Base-by-base conservation (phyloP, 2,888 invertebrate species). In the Brenthis hecate region DNA sequence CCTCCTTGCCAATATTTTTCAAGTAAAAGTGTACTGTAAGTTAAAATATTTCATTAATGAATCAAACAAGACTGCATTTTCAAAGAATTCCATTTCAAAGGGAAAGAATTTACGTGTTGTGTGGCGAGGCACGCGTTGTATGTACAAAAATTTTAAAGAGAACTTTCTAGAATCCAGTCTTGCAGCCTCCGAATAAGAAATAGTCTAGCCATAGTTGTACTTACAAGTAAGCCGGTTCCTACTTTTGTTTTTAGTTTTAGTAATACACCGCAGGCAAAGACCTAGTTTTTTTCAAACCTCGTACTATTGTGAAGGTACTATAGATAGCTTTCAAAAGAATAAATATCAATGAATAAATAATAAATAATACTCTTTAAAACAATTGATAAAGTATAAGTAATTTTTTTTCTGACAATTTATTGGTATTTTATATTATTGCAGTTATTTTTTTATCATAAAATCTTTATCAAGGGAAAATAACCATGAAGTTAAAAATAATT, bases 151-250 rank as follows among this genome's bases (percentile, higher is more conserved):
- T 62, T 43, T 19, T 6, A 43, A 16, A 62, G 50, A 51, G 51
- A 32, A 36, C 62, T 62, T 54, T 62, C 43, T 62, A 62, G 53
- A 62, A 36, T 51, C 53, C 36, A 43, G 36, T 11, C 36, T 43
- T 43, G 36, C 6, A 32, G 51, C 51, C n/a, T 51, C 51, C 61
- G 50, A 50, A 61, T 61, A 62, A 62, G n/a, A 53, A 62, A 62
- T 53, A 28, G 61, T 23, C 61, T 61, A 28, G 61, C 51, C 32
- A 16, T 32, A 36, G 61, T 61, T 19, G 36, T 51, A 32, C 32
- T 61, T 50, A 28, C 14, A 13, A 2, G 5, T 28, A 0, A 61
- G 51, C 61, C 36, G 61, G 50, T 61, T 61, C 50, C 8, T 43
- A 43, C 36, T 43, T 43, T 43, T 43, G 36, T 60, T 48, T 55